Base-by-base conservation (phyloP, 2,113 vertebrate species). In the Myodes glareolus region DNA sequence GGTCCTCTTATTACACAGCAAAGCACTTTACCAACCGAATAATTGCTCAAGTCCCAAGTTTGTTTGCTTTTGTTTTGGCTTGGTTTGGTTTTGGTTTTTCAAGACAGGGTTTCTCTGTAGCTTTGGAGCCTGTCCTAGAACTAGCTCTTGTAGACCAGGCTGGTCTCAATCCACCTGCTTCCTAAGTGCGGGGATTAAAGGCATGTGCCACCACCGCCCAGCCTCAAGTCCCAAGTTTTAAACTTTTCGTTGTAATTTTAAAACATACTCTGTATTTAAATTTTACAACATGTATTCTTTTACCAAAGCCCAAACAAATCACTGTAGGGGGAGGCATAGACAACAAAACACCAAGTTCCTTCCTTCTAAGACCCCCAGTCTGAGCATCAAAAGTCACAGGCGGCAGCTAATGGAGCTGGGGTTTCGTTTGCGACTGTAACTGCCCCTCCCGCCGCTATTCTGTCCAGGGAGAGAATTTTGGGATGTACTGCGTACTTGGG, bases 391-490 rank as follows among this genome's bases (percentile, higher is more conserved):
- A 67, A 63, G 65, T 73, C n/a, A 3, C 0, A 1, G 73, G 4
- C 1, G 39, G 61, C 65, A 73, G 67, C n/a, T 80, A 73, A 19
- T 27, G 14, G 1, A 42, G 29, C 70, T n/a, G 3, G 4, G 39
- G 1, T 5, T 86, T 75, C 31, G 25, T 42, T 23, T 78, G 63
- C 0, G 5, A 29, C 10, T 8, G 3, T 7, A 25, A 3, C 1
- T 45, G 16, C 5, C 58, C 25, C 10, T 67, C 39, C 17, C 1
- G 36, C 39, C 5, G 76, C 77, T 36, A 31, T 67, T 81, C 33
- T 11, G 2, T 85, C 2, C 1, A 0, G 36, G 1, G 0, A 39
- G 31, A 36, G 39, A 39, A 10, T 82, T 47, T 11, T 5, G 23
- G 12, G 23, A 2, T 13, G 2, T 61, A 0, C 70, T n/a, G 1